Conservation (phyloP, 2,797 vertebrate species). For the Argya squamiceps region DNA sequence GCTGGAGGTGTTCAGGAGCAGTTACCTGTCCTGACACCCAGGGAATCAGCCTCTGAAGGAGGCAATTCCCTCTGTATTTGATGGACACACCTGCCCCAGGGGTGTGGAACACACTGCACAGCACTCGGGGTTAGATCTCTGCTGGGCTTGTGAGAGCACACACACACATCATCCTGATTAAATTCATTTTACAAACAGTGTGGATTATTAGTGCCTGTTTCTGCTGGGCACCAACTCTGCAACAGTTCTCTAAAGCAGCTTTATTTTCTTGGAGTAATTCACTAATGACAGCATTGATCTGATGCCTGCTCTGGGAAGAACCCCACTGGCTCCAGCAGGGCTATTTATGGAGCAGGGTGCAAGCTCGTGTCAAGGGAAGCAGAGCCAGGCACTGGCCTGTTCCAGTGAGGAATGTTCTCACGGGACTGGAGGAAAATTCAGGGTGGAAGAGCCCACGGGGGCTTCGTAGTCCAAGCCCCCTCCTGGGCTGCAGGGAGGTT, state of each 20-base stretch:
- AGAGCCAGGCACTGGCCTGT: neutral
- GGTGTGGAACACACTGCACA: neutral
- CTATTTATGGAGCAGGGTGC: neutral
- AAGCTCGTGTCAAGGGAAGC: neutral
- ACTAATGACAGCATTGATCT: neutral
- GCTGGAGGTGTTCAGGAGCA: neutral
- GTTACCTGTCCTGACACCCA: neutral
- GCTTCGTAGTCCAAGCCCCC: accelerated
- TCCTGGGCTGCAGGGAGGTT: neutral
- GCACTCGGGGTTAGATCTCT: neutral
- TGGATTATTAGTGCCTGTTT: neutral
- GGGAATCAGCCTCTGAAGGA: neutral
- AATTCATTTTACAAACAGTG: neutral
- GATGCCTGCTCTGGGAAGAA: neutral
- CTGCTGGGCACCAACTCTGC: neutral
- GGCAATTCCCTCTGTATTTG: neutral
- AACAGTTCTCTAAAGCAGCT: neutral
- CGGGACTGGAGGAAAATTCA: neutral
- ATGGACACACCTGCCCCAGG: neutral
- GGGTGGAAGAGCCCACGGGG: neutral
- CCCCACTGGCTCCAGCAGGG: neutral
- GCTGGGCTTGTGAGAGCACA: neutral
- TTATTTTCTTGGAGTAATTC: neutral
- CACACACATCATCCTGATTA: neutral
- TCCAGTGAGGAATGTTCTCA: neutral